Evolutionary conservation across 2,113 vertebrate species (phyloP), one percentile per base, ranked within the genome.

Genomic region (Chlamydotis undulata): DNA sequence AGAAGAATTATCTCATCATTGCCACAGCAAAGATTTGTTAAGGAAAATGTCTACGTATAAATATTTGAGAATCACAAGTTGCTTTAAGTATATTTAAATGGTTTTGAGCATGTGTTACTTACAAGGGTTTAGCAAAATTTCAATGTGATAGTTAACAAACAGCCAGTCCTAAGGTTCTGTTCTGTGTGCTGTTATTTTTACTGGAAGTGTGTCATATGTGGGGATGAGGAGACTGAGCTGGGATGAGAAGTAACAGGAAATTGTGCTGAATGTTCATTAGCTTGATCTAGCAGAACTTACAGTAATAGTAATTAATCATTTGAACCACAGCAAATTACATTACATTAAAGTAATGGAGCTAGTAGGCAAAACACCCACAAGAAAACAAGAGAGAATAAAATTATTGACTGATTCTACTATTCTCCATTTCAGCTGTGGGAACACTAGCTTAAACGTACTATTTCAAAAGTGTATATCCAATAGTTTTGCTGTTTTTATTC

Each of bases 261-360:
- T 90, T 81, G 84, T 91, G 83, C 83, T 76, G 69, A 92, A 63
- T 68, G 55, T 94, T 95, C 79, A 90, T 91, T 93, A 95, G 80
- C 67, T 93, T 79, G 77, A 87, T 97, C 88, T 71, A 91, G 74
- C 87, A 95, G 90, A 96, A 93, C 64, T 94, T 95, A 75, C 80
- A 93, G 79, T 86, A 87, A 76, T 19, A 83, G 56, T 76, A 93
- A 92, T 96, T 82, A 91, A 87, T 94, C 70, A 94, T 78, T 73
- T 83, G 86, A 95, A 94, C 78, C 77, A 84, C 77, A 78, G 83
- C 47, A 89, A 71, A 95, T 89, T 86, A 80, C 33, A 60, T 87
- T 89, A 56, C 37, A 19, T 95, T 81, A 68, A 92, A 93, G 59
- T 63, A 89, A 93, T 83, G 41, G 90, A 79, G 61, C 64, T 76